Base-by-base conservation (phyloP, 2,888 invertebrate species). In the Brachyptera risi region DNA sequence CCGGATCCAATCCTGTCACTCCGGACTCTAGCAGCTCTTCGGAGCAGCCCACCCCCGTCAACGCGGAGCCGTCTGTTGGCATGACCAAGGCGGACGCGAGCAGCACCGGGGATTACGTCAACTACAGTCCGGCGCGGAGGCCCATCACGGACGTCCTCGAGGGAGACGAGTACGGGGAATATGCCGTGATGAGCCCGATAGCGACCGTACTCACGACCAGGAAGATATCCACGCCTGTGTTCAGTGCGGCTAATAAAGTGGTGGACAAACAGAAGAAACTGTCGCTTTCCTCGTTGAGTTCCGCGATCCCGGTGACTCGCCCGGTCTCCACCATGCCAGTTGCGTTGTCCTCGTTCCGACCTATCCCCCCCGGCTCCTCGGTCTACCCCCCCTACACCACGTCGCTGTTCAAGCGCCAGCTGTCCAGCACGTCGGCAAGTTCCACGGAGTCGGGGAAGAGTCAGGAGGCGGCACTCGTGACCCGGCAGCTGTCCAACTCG, bases 31-130 rank as follows among this genome's bases (percentile, higher is more conserved):
- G 74, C 54, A 73, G 73, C 37, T 61, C 64, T 23, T 64, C 63
- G 17, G 66, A 66, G 37, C 63, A 65, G 24, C 65, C 66, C 9
- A 64, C 66, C n/a, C 65, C 63, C 7, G 65, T 65, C 37, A 65
- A 74, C 73, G n/a, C n/a, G n/a, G n/a, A n/a, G 2, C 73, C 75
- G 54, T 79, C 78, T 70, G 79, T 79, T 24, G 31, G 24, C 51
- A 19, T 50, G 61, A 58, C n/a, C 31, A 49, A n/a, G 7, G 47
- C n/a, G 31, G 23, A 71, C 79, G 68, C 76, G 75, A 57, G n/a
- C n/a, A n/a, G n/a, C n/a, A 26, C 63, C 63, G 44, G 19, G 17
- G 74, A 74, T 61, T 75, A 75, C 65, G 73, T 75, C n/a, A 75
- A 76, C 66, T 74, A 69, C 66, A 68, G 68, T 26, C 74, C 75